These are phyloP conservation scores for Diloba caeruleocephala DNA, from an alignment of 2,888 invertebrate species.

Conservation along the genomic window DNA sequence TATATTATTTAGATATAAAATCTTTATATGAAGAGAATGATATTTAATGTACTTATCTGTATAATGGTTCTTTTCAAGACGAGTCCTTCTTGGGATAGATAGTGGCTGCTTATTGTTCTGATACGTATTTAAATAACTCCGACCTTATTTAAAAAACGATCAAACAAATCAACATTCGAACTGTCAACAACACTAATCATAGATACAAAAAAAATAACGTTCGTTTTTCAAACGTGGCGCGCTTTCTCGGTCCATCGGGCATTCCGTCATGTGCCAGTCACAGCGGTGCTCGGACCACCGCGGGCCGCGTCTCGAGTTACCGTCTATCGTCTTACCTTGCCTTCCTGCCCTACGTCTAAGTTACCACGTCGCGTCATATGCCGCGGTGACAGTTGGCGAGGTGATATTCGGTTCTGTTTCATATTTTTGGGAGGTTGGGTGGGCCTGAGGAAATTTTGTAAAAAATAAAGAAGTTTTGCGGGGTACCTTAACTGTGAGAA, in stretches of 20 bases:
- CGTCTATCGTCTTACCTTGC: slow-evolving; percentile 85
- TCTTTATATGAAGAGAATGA: too few relatives aligned
- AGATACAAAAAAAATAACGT: slow-evolving; percentile 64
- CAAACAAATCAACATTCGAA: slow-evolving; percentile 37
- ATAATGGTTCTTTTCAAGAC: background rate
- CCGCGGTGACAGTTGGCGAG: slow-evolving; percentile 81
- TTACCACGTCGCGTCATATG: slow-evolving; percentile 85
- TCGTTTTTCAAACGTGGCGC: slow-evolving; percentile 81
- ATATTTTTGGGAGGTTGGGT: slow-evolving; percentile 68
- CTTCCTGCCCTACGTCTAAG: slow-evolving; percentile 87
- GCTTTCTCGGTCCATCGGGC: slow-evolving; percentile 88
- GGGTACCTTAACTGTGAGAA: background rate
- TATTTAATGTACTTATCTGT: too few relatives aligned
- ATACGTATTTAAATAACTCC: too few relatives aligned
- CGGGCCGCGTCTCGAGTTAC: slow-evolving; percentile 81
- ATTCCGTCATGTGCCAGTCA: slow-evolving; percentile 87
- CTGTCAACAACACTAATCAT: slow-evolving; percentile 60
- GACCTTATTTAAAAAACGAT: slow-evolving; percentile 9
- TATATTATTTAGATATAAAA: too few relatives aligned
- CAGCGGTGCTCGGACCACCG: slow-evolving; percentile 81
- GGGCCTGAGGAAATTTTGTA: slow-evolving; percentile 53
- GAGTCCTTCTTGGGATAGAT: background rate
- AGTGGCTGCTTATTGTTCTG: background rate
- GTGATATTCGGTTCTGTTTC: slow-evolving; percentile 70
- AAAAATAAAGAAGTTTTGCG: slow-evolving; percentile 28